phyloP scores from a whole-genome alignment of 1,140 invertebrate genomes.

The Muscidifurax raptorellus region DNA sequence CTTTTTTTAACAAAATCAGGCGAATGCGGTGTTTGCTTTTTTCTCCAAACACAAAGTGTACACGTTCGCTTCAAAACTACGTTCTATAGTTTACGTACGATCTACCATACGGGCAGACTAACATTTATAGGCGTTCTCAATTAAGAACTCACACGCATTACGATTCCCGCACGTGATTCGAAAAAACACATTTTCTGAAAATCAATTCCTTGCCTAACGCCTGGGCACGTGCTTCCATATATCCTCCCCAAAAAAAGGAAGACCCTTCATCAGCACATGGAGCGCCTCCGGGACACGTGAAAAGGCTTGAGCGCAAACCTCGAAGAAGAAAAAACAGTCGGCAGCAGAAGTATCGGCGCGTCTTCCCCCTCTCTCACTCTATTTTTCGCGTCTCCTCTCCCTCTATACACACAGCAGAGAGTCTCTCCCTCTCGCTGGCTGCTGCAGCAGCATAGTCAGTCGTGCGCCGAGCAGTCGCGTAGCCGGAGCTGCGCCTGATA shows the following conservation, averaged over 20 bases:
- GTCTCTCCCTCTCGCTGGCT: not conserved
- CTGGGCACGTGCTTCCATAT: not conserved
- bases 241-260: not conserved
- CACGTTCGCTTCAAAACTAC: no score
- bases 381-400: slow-evolving; percentile 6
- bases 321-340: not conserved
- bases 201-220: no score
- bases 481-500: not conserved
- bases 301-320: not conserved
- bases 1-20: not conserved
- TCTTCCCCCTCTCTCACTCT: not conserved
- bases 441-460: slow-evolving; percentile 5
- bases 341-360: not conserved
- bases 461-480: slow-evolving; percentile 28
- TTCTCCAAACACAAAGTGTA: no score
- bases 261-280: not conserved
- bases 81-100: no score
- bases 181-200: no score
- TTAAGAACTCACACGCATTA: no score
- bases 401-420: not conserved
- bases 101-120: no score
- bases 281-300: not conserved
- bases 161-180: no score
- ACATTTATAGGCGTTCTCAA: no score
- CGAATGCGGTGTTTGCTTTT: no score